Base-by-base conservation (phyloP, 2,113 vertebrate genomes). In the Takifugu flavidus region DNA sequence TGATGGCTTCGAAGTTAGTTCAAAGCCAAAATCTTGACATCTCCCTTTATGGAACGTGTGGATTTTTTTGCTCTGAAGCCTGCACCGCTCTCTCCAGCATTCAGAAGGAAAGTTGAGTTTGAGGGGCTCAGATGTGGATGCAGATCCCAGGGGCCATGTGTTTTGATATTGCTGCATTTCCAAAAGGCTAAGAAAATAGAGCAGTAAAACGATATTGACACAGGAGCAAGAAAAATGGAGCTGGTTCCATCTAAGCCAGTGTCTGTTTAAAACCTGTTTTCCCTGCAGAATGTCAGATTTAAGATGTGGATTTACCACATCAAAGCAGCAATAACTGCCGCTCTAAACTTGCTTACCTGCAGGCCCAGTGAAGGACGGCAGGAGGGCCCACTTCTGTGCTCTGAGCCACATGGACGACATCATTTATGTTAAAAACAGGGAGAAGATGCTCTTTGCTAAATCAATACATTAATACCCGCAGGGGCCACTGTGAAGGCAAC, bases 381-480 rank as follows among this genome's bases (percentile, higher is more conserved):
- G 82, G 27, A 53, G 13, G 62, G 45, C 52, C 25, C 7, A 43
- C 72, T 56, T 52, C 63, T 12, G 62, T 52, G 70, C 67, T 65
- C 54, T 60, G 45, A 74, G 75, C 77, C 10, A 8, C 53, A 62
- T 86, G 75, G 77, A 82, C 89, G 83, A 85, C 80, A 85, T 90
- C 86, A 86, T 85, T 86, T 88, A 89, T 83, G 72, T 55, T 75
- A 81, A 82, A 80, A 89, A 86, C 80, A 89, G 86, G 87, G 78
- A 61, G 79, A 82, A 68, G 74, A 72, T 73, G 62, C 81, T 72
- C 71, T 55, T 77, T 54, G 80, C 85, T 89, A 86, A 89, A 90
- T 91, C 89, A 87, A 89, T 90, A 87, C 78, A 88, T 87, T 88
- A 90, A 90, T 80, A 87, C 82, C 51, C 67, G 45, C 76, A 73